Base-by-base conservation (phyloP, 2,888 invertebrate genomes). In the Diabrotica balteata region DNA sequence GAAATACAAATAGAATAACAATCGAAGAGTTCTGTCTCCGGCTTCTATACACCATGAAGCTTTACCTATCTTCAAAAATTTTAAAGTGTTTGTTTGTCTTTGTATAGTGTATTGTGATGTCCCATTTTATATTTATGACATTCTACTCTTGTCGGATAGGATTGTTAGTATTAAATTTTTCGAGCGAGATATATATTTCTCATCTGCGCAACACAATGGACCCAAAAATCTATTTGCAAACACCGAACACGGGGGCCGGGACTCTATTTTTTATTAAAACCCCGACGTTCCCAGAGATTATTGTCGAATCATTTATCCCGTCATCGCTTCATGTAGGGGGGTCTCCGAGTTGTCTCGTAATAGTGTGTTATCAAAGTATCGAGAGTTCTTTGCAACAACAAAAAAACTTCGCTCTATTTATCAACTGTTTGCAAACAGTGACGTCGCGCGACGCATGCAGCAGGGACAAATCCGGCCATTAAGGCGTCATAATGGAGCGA, bases 341-440 rank as follows among this genome's bases (percentile, higher is more conserved):
- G 52, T 58, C 11, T 11, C 10, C 62, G 8, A 55, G 62, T 52
- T 52, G 45, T 64, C 45, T 63, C 17, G 2, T 45, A 45, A 59
- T 59, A 46, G 51, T 51, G 45, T 59, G 58, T 66, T 54, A 66
- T 61, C 46, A 55, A 58, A 44, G 49, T 55, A 59, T 59, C 52
- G 51, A 8, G n/a, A 42, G 22, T 9, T 32, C 52, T 51, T 50
- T 22, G 32, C 45, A 43, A 61, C 45, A 61, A 63, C 50, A 57
- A 44, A 79, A 77, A 78, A 77, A 73, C 73, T 74, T 73, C 72
- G 75, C 77, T 77, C 81, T 81, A 82, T 83, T 82, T 82, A 82
- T 83, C 83, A 80, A 80, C 80, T 83, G 83, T 84, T 83, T 84
- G 83, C 83, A 83, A 84, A 84, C 83, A 83, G 80, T 77, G 76